Base-by-base conservation (phyloP, 1,140 invertebrate species). In the Hylaeus anthracinus region DNA sequence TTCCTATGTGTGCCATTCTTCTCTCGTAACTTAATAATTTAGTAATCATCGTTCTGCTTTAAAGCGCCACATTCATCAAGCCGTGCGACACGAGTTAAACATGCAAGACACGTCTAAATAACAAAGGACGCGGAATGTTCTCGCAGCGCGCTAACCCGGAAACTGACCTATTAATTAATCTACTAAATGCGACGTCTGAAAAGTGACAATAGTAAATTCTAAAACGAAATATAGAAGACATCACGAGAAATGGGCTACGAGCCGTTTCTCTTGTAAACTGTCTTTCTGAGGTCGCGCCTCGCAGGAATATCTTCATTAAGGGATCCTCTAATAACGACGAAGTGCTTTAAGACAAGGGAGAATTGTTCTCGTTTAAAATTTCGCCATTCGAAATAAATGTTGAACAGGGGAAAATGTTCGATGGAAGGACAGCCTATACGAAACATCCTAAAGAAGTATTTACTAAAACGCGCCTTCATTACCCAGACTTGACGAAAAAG, bases 301-400 rank as follows among this genome's bases (percentile, higher is more conserved):
- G 45, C 10, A 3, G 58, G 48, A 72, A 78, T 63, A n/a, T 26
- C 56, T 77, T 43, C 56, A 78, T 78, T 53, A 78, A 71, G 75
- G 4, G 12, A 14, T 37, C 66, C 10, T 41, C 63, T 72, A 67
- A 53, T 78, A 63, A 71, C 12, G 56, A 63, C 45, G 45, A 53
- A 63, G 61, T 41, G 41, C 43, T 51, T 61, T 26, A 43, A 48
- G n/a, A 58, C n/a, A 48, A 1, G n/a, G 4, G 3, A n/a, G 74
- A 51, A 14, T 15, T 64, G 9, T 3, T 26, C 65, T 45, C 48
- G 14, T 37, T 26, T 37, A 8, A 39, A 77, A 48, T n/a, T 63
- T 2, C 43, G 14, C 51, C 39, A 53, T 1, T 53, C 10, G 5
- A 26, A 6, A n/a, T n/a, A 39, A 63, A 39, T 8, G 6, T 51